Base-by-base conservation (phyloP, 2,888 invertebrate genomes). In the Synergus umbraculus region DNA sequence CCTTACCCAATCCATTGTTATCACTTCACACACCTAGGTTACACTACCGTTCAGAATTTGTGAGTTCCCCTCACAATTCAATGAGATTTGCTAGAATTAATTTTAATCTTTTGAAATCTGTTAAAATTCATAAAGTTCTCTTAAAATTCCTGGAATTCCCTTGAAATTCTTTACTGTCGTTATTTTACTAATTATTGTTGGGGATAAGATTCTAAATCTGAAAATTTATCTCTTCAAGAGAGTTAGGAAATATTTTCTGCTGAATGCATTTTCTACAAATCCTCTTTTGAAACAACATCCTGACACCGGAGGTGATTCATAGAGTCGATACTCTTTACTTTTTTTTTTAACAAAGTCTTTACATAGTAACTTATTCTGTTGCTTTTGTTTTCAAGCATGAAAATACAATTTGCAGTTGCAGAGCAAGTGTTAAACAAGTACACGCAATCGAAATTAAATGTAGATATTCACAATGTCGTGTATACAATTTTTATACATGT, bases 281-380 rank as follows among this genome's bases (percentile, higher is more conserved):
- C 29, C 46, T 22, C 15, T 73, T 73, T 67, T 43, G 18, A 46
- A 46, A 67, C 22, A 18, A 49, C 69, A 49, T 54, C 69, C 22
- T 54, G 15, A 22, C 69, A 73, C 37, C 15, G 9, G 37, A 73
- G 54, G 13, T 69, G 69, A 73, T 49, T 73, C 37, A 73, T 73
- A 29, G 22, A 15, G 10, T 4, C 10, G n/a, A 67, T 44, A 44
- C 44, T 67, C 18, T 67, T 67, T 22, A 22, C 22, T 44, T 44
- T 8, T 44, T 18, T 54, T 54, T 69, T 46, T 22, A 69, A 54
- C 37, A 73, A 73, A n/a, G n/a, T 73, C 69, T 69, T 22, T 29
- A 69, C 49, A 69, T 49, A 22, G 12, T 37, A 37, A 69, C 13
- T 46, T 44, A 12, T 69, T 69, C 29, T 49, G 15, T 49, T 49